phyloP scores from a whole-genome alignment of 2,888 invertebrate genomes.

The Eucera pruinosa region DNA sequence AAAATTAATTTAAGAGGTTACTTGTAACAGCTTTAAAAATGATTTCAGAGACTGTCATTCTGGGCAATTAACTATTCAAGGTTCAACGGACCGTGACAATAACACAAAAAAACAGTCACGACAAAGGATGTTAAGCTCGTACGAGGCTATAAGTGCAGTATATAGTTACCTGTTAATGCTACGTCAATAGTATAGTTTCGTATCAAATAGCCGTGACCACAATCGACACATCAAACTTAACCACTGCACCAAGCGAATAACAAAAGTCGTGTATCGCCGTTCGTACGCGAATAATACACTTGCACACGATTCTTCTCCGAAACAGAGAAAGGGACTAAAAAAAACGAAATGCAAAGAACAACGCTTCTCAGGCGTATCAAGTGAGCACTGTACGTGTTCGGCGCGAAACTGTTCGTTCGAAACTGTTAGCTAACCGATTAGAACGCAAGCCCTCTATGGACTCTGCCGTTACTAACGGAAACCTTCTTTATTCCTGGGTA shows the following conservation, averaged over 20 bases:
- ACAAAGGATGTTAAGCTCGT: conserved; percentile 8
- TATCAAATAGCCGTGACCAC: conserved; percentile 32
- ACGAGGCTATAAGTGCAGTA: not conserved
- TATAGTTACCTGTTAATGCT: conserved; percentile 47
- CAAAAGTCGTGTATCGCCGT: not conserved
- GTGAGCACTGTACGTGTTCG: conserved; percentile 44
- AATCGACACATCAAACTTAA: conserved; percentile 21
- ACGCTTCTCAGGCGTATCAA: not conserved
- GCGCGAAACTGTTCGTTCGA: conserved; percentile 66
- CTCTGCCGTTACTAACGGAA: conserved; percentile 30
- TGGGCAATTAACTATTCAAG: not conserved
- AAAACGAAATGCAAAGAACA: not conserved
- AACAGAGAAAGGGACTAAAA: no score
- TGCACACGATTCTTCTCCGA: no score
- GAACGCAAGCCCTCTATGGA: conserved; percentile 44
- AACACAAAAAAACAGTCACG: not conserved
- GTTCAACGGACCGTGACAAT: not conserved
- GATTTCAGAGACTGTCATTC: not conserved
- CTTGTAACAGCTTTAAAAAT: no score
- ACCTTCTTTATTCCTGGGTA: not conserved
- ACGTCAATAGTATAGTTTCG: conserved; percentile 33
- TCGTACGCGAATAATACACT: not conserved
- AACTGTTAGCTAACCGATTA: conserved; percentile 33
- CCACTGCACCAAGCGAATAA: not conserved
- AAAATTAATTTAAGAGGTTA: no score